Percentiles rank a stretch among this genome's conserved stretches.
Evolutionary conservation across 1,140 invertebrate species (phyloP).

Genomic region (Lucilia cuprina): DNA sequence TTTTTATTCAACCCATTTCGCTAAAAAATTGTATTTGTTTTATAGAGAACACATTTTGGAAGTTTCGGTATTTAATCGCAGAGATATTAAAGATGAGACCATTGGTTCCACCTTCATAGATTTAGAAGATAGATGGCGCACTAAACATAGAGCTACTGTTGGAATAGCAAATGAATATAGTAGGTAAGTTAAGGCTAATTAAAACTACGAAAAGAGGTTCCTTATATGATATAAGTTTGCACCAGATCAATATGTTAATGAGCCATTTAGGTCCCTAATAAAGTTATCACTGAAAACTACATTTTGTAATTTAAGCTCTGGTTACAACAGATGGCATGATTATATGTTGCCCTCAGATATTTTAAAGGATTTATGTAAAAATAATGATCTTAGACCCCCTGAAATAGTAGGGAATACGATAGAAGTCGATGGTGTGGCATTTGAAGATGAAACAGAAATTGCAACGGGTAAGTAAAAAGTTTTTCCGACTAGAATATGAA

Average conservation of each 20-base stretch:
- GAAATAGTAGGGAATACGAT: conserved; percentile 55
- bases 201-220: too few relatives aligned
- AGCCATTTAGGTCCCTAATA: too few relatives aligned
- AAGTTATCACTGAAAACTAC: too few relatives aligned
- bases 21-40: background rate
- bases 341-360: conserved; percentile 76
- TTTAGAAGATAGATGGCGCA: conserved; percentile 86
- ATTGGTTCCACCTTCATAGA: conserved; percentile 88
- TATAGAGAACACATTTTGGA: conserved; percentile 72
- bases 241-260: too few relatives aligned
- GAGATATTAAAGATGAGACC: conserved; percentile 76
- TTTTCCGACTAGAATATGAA: background rate
- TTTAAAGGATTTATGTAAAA: conserved; percentile 74
- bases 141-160: conserved; percentile 77
- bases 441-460: conserved; percentile 53
- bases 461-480: conserved; percentile 37
- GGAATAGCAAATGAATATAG: conserved; percentile 77
- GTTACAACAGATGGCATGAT: conserved; percentile 83
- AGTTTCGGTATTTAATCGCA: conserved; percentile 80
- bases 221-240: background rate
- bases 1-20: too few relatives aligned
- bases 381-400: conserved; percentile 68
- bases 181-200: conserved; percentile 60
- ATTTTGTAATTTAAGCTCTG: conserved; percentile 62
- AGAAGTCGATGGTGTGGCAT: conserved; percentile 51